Evolutionary conservation across 2,888 invertebrate species (phyloP).

Genomic region (Scelioninae gen. 2): DNA sequence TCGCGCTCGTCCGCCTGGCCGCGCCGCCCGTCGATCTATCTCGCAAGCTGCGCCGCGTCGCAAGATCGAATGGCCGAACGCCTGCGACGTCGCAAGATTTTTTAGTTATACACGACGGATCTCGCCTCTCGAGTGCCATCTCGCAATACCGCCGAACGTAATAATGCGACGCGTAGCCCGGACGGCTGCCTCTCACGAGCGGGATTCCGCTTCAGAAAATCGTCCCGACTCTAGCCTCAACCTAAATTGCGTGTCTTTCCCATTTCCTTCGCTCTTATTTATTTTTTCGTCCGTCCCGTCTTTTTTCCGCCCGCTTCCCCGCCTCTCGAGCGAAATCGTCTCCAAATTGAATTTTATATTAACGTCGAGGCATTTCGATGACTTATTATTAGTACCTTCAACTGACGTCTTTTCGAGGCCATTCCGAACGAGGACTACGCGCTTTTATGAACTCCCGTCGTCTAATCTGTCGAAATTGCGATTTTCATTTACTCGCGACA

Average conservation of each 20-base stretch:
- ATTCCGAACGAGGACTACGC: not conserved
- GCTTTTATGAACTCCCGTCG: not conserved
- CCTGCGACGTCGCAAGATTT: conserved; percentile 22
- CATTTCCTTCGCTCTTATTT: conserved; percentile 13
- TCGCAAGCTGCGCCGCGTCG: conserved; percentile 31
- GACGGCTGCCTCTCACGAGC: not conserved
- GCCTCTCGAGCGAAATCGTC: conserved; percentile 11
- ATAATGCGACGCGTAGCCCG: conserved; percentile 35
- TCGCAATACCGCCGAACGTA: conserved; percentile 36
- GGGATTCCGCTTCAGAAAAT: conserved; percentile 35
- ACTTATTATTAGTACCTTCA: conserved; percentile 16
- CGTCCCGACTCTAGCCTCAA: not conserved
- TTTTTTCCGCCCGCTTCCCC: not conserved
- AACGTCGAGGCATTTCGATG: conserved; percentile 5
- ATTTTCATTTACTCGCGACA: not conserved
- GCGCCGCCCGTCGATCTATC: conserved; percentile 2
- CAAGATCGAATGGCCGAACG: conserved; percentile 30
- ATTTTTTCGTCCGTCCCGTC: not conserved
- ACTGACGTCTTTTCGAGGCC: conserved; percentile 7
- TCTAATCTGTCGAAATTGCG: conserved; percentile 13
- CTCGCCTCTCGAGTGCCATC: conserved; percentile 48
- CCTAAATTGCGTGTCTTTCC: conserved; percentile 32
- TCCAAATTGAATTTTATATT: conserved; percentile 29
- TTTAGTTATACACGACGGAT: conserved; percentile 47
- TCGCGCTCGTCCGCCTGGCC: not conserved